Evolutionary conservation across 1,140 invertebrate genomes (phyloP), one percentile per base, ranked within the genome.

Genomic region (Platyura marginata): DNA sequence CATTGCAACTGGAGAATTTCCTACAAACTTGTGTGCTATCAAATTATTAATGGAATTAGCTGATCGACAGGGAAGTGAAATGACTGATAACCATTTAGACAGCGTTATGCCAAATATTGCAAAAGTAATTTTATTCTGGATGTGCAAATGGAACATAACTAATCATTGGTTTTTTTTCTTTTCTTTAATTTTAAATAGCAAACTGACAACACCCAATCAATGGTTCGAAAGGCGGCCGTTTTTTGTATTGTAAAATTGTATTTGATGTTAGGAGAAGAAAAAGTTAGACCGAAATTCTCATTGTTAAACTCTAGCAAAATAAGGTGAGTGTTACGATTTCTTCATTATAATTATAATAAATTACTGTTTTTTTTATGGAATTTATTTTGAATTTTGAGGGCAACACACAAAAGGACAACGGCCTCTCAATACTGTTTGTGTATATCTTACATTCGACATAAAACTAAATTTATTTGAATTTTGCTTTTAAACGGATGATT

Each of bases 201-300:
- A 72, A 81, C 86, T 4, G 93, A 91, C 55, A 88, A 94, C 57
- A 62, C 70, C 16, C 85, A 93, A 58, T 91, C 85, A 46, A 76
- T 83, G 43, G 88, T 95, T 20, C 72, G 92, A 13, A 95, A 96
- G 59, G 87, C 87, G 45, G 82, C 88, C 8, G 88, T 95, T 1
- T 94, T 96, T 62, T 92, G 88, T 56, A 89, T 96, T 76, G 92
- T 96, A 2, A 83, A 87, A 22, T 75, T 94, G 43, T 84, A 94
- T 48, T 72, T 79, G 48, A 75, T 77, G 13, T 76, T 93, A 3
- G 91, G 90, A 2, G 85, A 93, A 51, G 79, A 81, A 16, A 66
- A 71, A 19, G 69, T 96, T 51, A 71, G 78, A 48, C 82, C 84
- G 0, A 80, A 90, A 56, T 66, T 93, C 21, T 68, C 69, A 19